Evolutionary conservation across 1,140 invertebrate genomes (phyloP).

Genomic region (Tetramorium simillimum): DNA sequence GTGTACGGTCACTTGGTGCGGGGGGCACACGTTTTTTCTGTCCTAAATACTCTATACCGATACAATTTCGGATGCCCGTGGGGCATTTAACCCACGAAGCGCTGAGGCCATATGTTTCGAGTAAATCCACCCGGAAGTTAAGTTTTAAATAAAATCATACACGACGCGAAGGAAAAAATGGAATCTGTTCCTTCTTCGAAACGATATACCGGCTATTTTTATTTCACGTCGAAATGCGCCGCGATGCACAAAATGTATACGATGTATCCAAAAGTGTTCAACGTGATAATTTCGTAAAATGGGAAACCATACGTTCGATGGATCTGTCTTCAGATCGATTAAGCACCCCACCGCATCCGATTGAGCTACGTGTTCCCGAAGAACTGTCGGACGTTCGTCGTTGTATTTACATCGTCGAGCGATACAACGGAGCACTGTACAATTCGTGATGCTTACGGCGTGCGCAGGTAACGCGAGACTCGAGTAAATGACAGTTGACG

Average conservation of each 20-base stretch:
- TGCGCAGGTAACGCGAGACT: slow-evolving; percentile 30
- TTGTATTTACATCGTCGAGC: slow-evolving; percentile 56
- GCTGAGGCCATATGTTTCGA: slow-evolving; percentile 19
- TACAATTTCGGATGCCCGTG: slow-evolving; percentile 12
- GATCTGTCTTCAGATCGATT: neutral
- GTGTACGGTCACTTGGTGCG: slow-evolving; percentile 39
- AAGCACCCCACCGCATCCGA: slow-evolving; percentile 24
- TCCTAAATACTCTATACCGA: slow-evolving; percentile 62
- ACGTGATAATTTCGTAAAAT: neutral
- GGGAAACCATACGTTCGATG: neutral
- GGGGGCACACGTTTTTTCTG: slow-evolving; percentile 21
- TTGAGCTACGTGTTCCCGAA: slow-evolving; percentile 47
- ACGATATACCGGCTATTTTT: neutral
- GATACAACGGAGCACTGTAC: slow-evolving; percentile 34
- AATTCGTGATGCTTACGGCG: slow-evolving; percentile 29
- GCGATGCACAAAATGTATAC: no score
- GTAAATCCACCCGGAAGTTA: neutral
- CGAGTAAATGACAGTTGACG: slow-evolving; percentile 4
- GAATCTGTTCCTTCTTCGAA: neutral
- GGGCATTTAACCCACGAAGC: slow-evolving; percentile 23
- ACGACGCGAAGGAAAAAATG: neutral
- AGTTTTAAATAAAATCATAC: neutral
- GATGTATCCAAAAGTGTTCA: neutral
- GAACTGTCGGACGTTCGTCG: slow-evolving; percentile 50
- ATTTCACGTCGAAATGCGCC: neutral